Evolutionary conservation across 2,797 vertebrate species (phyloP), one percentile per base, ranked within the genome.

Genomic region (Botia kubotai): DNA sequence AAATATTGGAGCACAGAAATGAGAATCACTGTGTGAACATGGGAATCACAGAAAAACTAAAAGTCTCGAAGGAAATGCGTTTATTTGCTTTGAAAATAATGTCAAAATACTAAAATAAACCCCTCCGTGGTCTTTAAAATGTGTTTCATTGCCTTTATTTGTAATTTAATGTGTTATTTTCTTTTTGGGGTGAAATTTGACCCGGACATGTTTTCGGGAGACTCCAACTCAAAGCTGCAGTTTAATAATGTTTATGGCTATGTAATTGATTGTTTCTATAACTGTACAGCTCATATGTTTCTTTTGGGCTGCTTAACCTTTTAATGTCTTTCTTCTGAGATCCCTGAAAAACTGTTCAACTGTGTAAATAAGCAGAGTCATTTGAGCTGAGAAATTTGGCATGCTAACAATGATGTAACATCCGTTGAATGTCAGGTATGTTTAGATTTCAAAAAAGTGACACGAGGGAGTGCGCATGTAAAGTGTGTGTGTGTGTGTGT

Each of bases 401-500:
- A 19, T 33, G 53, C 39, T 29, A 21, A 50, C 3, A 3, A 33
- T 33, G 36, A 55, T 55, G 3, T 23, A n/a, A 67, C 33, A 39
- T 39, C 2, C 4, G 21, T 21, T 21, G 39, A 43, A 67, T 69
- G 80, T 76, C 39, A 63, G 76, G 46, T 26, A 21, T 78, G 60
- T 71, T 77, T 43, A 21, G 63, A 68, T 55, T 67, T 55, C 43
- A 53, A 77, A 70, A 58, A 66, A 78, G 82, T 76, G 72, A 53
- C n/a, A 43, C 66, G 0, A 11, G 66, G 81, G 79, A 81, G 75
- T 77, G 74, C 79, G 66, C 73, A 48, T 36, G 72, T 43, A 52
- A 68, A 88, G 29, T 58, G 75, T 63, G 77, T 83, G 50, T 68
- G 76, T 76, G 78, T 84, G 88, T 86, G 86, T 84, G 86, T 87